Evolutionary conservation across 2,797 vertebrate species (phyloP), one percentile per base, ranked within the genome.

Genomic region (Myripristis murdjan): DNA sequence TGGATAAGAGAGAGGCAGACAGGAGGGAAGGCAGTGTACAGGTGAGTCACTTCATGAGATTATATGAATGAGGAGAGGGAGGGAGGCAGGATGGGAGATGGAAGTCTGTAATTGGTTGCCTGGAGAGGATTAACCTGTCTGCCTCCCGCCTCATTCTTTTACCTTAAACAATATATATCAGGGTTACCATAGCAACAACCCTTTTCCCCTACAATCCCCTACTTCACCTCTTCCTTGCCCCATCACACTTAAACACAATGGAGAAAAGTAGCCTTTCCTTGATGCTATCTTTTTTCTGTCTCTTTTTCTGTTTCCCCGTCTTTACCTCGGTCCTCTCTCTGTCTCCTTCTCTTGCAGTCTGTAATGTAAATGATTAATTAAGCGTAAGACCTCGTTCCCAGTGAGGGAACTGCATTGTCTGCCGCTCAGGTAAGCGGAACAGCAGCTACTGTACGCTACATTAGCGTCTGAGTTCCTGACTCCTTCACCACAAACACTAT

Each of bases 91-190:
- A 77, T 60, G 74, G 65, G 67, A 76, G 71, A 80, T 70, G 59
- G 82, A 78, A 79, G 79, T 72, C 69, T 85, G 77, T 88, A 92
- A 90, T 91, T 88, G 87, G 91, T 77, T 89, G 83, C 87, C 75
- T 71, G 67, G 66, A 86, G 82, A 87, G 89, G 92, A 93, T 94
- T 92, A 93, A 93, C 87, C 83, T 85, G 88, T 93, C 90, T 87
- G 87, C 88, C 84, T 90, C 60, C 75, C 85, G 87, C 76, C 82
- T 90, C 87, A 82, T 80, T 85, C 78, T 79, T 64, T 54, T 58
- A 73, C 72, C 79, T 84, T 76, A 64, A 82, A 89, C 82, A 90
- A 84, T 81, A 60, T 78, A 83, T 66, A 73, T 49, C 70, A 18
- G 1, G 0, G 78, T 85, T 77, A 62, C 90, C 22, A 6, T 62